Conservation (phyloP, 2,113 vertebrate genomes). For the Crotalus helleri region DNA sequence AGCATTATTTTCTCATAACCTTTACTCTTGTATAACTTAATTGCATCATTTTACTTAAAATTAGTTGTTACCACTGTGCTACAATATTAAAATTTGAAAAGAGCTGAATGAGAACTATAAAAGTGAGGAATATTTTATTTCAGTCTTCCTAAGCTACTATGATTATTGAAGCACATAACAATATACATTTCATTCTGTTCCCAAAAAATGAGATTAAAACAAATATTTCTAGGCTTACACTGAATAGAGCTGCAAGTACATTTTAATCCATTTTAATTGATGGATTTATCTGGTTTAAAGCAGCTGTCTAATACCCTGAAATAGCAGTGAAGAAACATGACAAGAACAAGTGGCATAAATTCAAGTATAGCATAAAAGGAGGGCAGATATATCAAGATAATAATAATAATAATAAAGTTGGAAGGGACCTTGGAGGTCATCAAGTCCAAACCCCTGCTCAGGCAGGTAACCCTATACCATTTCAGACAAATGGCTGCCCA, state of each 20-base stretch:
- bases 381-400: not conserved
- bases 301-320: not conserved
- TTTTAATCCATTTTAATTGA: constrained; percentile 3
- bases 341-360: not conserved
- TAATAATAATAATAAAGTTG: too few species aligned
- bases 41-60: not conserved
- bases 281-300: not conserved
- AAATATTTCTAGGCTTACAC: not conserved
- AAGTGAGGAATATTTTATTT: not conserved
- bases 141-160: not conserved
- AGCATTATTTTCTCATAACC: not conserved
- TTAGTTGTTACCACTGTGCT: not conserved
- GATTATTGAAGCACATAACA: not conserved
- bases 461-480: too few species aligned
- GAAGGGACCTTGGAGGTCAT: too few species aligned
- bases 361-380: not conserved
- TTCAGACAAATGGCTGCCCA: too few species aligned
- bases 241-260: not conserved
- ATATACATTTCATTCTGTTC: not conserved
- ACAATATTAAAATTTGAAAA: not conserved
- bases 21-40: not conserved
- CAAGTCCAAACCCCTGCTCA: too few species aligned
- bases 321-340: not conserved
- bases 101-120: not conserved
- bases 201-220: not conserved